Base-by-base conservation (phyloP, 2,888 invertebrate species). In the Sisyra nigra region DNA sequence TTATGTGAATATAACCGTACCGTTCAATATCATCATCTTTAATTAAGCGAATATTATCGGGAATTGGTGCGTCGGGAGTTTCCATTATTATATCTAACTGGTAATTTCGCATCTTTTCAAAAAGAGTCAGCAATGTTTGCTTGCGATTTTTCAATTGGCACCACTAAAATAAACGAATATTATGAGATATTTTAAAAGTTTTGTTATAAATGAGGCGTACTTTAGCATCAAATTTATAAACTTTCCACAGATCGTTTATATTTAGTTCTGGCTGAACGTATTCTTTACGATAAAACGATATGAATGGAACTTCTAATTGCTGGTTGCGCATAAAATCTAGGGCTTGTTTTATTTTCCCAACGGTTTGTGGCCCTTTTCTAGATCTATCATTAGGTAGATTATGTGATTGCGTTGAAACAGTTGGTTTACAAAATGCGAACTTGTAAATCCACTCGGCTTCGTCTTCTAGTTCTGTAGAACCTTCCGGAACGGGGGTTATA, bases 361-460 rank as follows among this genome's bases (percentile, higher is more conserved):
- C 71, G 0, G 86, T 77, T 67, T 60, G 77, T 49, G 62, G 79
- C 49, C 69, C 84, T 63, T 80, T 80, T 4, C 71, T 69, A 43
- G 69, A 64, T 48, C 70, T 61, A 42, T 72, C 71, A 46, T 70
- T 67, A 1, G 67, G 66, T 33, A 69, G 53, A 52, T 71, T 66
- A 0, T 72, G 64, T 48, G 76, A 83, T 63, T 89, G 87, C 47
- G 78, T 75, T 0, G 92, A 88, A 2, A 92, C 78, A 0, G 85
- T 73, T 1, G 81, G 74, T 51, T 83, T 84, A 50, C 80, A 74
- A 66, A 97, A 97, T 0, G 91, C 94, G 57, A 87, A 85, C 52
- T 86, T 85, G 60, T 89, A 93, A 49, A 99, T 94, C 98, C 98
- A 98, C 53, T 92, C 86, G 0, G 97, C 87, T 60, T 98, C 98